A percentile compares a stretch with the other conserved stretches of the same genome.
Conservation (phyloP, 2,797 vertebrate genomes). For the Anniella stebbinsi region DNA sequence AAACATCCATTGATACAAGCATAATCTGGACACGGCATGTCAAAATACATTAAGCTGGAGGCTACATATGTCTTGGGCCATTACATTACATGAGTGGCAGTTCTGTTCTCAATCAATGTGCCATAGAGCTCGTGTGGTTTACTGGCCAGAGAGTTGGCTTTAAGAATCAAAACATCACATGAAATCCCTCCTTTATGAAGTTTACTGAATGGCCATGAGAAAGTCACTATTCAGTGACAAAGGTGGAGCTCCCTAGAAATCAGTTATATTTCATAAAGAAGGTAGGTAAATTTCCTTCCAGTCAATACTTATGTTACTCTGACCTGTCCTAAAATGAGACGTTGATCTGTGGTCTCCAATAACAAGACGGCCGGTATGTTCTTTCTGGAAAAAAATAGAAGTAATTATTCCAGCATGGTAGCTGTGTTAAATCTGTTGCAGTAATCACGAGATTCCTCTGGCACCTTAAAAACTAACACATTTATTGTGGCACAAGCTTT, state of each 20-base stretch:
- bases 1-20: background rate
- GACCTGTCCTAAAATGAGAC: constrained; percentile 94
- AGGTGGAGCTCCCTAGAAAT: constrained; percentile 24
- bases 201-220: background rate
- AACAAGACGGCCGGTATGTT: constrained; percentile 93
- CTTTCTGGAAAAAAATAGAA: constrained; percentile 85
- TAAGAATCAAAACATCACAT: background rate
- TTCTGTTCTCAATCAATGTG: background rate
- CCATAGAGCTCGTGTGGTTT: background rate
- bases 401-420: background rate
- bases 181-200: background rate
- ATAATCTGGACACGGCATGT: background rate
- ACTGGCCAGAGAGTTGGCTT: background rate
- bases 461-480: background rate
- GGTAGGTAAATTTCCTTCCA: constrained; percentile 29
- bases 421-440: background rate
- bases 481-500: background rate
- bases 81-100: background rate
- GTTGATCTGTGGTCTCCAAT: constrained; percentile 98
- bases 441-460: background rate
- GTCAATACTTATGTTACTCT: constrained; percentile 72
- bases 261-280: constrained; percentile 28
- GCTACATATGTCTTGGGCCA: background rate
- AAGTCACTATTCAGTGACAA: background rate
- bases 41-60: background rate